phyloP scores from a whole-genome alignment of 2,797 vertebrate species.

The Clarias platycephalus region DNA sequence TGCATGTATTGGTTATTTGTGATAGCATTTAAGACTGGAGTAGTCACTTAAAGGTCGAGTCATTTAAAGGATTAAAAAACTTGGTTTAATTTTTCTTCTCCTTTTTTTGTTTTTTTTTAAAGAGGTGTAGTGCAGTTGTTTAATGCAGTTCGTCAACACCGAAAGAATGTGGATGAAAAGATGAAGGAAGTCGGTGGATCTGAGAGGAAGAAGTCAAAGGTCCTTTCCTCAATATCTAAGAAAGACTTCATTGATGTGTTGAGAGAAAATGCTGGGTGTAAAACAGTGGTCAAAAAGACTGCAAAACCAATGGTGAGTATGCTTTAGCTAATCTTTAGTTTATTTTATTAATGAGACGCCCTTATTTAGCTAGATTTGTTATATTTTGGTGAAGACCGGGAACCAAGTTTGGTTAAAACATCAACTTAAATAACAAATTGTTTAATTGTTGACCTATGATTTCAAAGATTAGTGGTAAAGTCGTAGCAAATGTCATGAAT shows the following conservation, averaged over 20 bases:
- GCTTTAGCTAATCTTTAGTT: neutral
- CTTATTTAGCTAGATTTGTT: neutral
- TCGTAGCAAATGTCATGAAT: neutral
- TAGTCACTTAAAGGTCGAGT: neutral
- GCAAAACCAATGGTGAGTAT: conserved; percentile 65
- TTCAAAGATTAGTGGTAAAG: no score
- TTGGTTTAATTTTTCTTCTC: no score
- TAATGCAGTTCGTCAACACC: conserved; percentile 89
- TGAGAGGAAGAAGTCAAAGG: conserved; percentile 84
- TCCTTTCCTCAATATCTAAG: conserved; percentile 86
- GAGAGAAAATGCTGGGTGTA: conserved; percentile 66
- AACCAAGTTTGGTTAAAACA: neutral
- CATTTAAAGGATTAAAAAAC: no score
- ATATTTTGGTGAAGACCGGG: neutral
- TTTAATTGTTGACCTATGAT: neutral
- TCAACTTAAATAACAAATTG: neutral
- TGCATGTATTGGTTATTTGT: neutral
- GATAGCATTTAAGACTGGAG: no score
- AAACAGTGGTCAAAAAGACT: neutral
- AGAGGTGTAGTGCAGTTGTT: conserved; percentile 95
- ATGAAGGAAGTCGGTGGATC: conserved; percentile 83
- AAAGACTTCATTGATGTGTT: conserved; percentile 92
- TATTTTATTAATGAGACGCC: neutral
- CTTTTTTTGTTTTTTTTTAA: neutral
- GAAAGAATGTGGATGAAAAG: conserved; percentile 80